Evolutionary conservation across 1,140 invertebrate species (phyloP).

Genomic region (Brachionus koreanus): DNA sequence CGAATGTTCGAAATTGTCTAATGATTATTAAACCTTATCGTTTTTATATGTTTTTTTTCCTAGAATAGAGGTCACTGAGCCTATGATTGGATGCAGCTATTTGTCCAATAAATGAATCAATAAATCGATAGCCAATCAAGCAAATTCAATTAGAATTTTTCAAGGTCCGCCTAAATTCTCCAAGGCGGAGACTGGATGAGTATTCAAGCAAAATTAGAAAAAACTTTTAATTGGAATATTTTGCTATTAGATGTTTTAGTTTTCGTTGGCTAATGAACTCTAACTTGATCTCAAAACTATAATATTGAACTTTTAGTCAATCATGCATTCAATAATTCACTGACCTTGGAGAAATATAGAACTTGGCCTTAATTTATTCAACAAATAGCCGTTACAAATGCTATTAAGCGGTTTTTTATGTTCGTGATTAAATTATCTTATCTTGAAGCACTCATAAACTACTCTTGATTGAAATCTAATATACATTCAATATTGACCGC

Average conservation of each 20-base stretch:
- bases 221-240: no score
- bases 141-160: neutral
- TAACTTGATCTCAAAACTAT: neutral
- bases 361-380: conserved; percentile 13
- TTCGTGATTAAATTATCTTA: conserved; percentile 35
- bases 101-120: conserved; percentile 3
- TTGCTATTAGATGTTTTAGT: no score
- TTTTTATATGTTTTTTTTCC: conserved; percentile 15
- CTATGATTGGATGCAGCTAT: neutral
- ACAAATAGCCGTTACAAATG: conserved; percentile 4
- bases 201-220: neutral
- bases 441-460: conserved; percentile 18
- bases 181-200: neutral
- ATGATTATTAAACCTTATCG: conserved; percentile 34
- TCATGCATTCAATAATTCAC: conserved; percentile 35
- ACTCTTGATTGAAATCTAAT: conserved; percentile 1
- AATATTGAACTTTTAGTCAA: conserved; percentile 35
- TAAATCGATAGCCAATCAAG: conserved; percentile 23
- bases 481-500: neutral
- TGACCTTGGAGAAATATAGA: neutral
- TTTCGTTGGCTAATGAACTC: neutral
- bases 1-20: conserved; percentile 34
- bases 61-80: neutral
- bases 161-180: neutral
- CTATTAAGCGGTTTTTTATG: neutral